Base-by-base conservation (phyloP, 2,797 vertebrate species). In the Prunella strophiata region DNA sequence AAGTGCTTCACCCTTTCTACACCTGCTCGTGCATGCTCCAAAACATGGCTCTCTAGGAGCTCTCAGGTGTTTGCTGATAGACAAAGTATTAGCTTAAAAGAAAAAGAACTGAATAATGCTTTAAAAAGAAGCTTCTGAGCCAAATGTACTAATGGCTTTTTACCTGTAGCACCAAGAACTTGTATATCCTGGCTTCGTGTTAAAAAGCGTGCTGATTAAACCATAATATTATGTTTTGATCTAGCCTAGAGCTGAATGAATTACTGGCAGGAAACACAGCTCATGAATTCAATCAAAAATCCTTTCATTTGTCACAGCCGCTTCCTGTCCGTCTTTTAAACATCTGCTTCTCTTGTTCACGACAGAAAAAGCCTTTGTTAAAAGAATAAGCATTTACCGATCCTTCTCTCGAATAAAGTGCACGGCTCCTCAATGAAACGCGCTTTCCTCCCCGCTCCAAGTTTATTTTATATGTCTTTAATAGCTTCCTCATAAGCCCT, bases 231-330 rank as follows among this genome's bases (percentile, higher is more conserved):
- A 91, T 91, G 91, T 97, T 97, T 97, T 97, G 94, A 96, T 97
- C 92, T 97, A 96, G 96, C 91, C 94, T 89, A 92, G 93, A 97
- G 97, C 97, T 97, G 97, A 97, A 97, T 97, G 97, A 98, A 97
- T 98, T 98, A 97, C 97, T 97, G 97, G 95, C 98, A 98, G 98
- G 98, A 98, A 98, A 96, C 95, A 95, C 90, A 96, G 97, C 96
- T 98, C 97, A 98, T 96, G 96, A 98, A 97, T 98, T 97, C 96
- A 97, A 97, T 98, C 96, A 98, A 96, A 97, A 98, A 97, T 96
- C 96, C 97, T 97, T 98, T 97, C 97, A 97, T 98, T 98, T 98
- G 97, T 98, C 97, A 98, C 93, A 97, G 94, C 85, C 88, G 51
- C 96, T 98, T 98, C 98, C 98, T 98, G 97, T 97, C 97, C 61